Percentiles rank a stretch among this genome's conserved stretches.
Conservation (phyloP, 2,888 invertebrate genomes). For the Mayetiola destructor region DNA sequence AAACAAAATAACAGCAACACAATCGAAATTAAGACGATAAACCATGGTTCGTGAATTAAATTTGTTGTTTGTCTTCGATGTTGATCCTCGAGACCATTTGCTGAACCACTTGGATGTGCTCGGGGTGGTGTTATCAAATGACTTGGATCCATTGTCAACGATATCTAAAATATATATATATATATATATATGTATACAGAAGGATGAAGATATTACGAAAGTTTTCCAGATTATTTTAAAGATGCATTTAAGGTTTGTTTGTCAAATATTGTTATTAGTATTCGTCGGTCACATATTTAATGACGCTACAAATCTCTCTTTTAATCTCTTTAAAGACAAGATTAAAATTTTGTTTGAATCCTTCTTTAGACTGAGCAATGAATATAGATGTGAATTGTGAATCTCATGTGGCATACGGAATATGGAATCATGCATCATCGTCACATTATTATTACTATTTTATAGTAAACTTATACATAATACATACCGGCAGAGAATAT, state of each 20-base stretch:
- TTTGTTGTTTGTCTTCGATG: constrained; percentile 32
- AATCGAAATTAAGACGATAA: constrained; percentile 32
- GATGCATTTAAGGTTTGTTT: background rate
- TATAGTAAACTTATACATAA: constrained; percentile 26
- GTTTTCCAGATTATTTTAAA: background rate
- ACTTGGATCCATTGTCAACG: constrained; percentile 34
- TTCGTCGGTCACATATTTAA: background rate
- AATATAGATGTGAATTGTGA: too few species aligned
- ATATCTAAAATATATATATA: constrained; percentile 25
- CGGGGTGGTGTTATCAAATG: constrained; percentile 35
- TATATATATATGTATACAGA: background rate
- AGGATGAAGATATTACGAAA: background rate
- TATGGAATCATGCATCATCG: too few species aligned
- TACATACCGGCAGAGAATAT: constrained; percentile 60
- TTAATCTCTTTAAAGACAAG: background rate
- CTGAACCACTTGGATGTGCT: constrained; percentile 36
- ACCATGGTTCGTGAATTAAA: constrained; percentile 33
- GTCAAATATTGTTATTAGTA: background rate
- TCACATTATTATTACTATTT: too few species aligned
- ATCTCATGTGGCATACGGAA: too few species aligned
- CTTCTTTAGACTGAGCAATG: too few species aligned
- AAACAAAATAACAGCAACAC: constrained; percentile 30
- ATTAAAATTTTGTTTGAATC: too few species aligned
- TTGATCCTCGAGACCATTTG: constrained; percentile 31
- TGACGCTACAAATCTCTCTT: background rate